Base-by-base conservation (phyloP, 2,888 invertebrate species). In the Physocephala rufipes region DNA sequence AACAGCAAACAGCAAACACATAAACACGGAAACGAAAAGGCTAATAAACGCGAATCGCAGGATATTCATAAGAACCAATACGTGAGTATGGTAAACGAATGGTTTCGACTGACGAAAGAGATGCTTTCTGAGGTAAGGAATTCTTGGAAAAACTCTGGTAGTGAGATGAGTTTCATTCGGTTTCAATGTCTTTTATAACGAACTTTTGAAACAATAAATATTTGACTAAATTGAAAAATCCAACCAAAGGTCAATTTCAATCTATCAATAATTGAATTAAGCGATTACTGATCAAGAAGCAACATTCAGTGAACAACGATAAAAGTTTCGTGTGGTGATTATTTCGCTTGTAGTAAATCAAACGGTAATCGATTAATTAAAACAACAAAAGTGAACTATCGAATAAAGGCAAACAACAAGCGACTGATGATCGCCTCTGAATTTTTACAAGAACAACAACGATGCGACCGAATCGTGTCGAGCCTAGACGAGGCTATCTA, bases 341-440 rank as follows among this genome's bases (percentile, higher is more conserved):
- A 53, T 71, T 75, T 76, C 76, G 71, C 76, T 75, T 76, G 76
- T 76, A 71, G 79, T 82, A 80, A 83, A 82, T 84, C 83, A 83
- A 80, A 77, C 78, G 78, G 73, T 81, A 83, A 82, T 83, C 82
- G 83, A 80, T 80, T 80, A 84, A 82, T 83, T 83, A 84, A 82
- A 80, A 77, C 76, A 74, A 74, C 74, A 76, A 75, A 70, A 72
- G 73, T 74, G 67, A 65, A 67, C 55, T 72, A 70, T 47, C 30
- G 45, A 36, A 30, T 63, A 55, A n/a, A 55, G 15, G 47, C 49
- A 67, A 70, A 68, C 62, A 28, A 58, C 70, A n/a, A 78, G 79
- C 75, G 77, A 78, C 73, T 75, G 36, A 61, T 75, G 78, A 78
- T 79, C 75, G 77, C 79, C 73, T 75, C 78, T 75, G 75, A 77